Base-by-base conservation (phyloP, 2,888 invertebrate species). In the Galerucella nymphaeae region DNA sequence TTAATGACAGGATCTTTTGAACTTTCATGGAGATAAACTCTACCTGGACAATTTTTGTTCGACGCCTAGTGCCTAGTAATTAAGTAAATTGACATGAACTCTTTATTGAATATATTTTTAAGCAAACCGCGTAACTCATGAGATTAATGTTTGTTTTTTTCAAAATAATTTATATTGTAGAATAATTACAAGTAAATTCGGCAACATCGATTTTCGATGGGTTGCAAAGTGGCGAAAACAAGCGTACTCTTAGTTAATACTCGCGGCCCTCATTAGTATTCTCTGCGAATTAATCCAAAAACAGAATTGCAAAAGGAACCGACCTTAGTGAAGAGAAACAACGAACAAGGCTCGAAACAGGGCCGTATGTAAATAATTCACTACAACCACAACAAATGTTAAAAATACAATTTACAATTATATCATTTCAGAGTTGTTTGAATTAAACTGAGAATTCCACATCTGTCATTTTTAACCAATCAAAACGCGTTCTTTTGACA, bases 211-310 rank as follows among this genome's bases (percentile, higher is more conserved):
- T 13, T 66, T 30, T 30, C 18, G 66, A 50, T 78, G 74, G 75
- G 79, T 78, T 76, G 69, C 77, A 77, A 83, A 83, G 83, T 84
- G 84, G 83, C 83, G 84, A 83, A 84, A 85, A 84, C 84, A 85
- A 83, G 83, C 82, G 82, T 84, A 84, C 83, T 82, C 83, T 85
- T 84, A 84, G 84, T 84, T 84, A 84, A 84, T 85, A 84, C 83
- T 80, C 82, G 80, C 82, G 80, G 81, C 75, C 79, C 84, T 86
- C 85, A 86, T 86, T 86, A 86, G 85, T 86, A 86, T 86, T 85
- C 86, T 83, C 81, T 78, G 83, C 83, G 85, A 85, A 86, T 86
- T 86, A 85, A 86, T 85, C 84, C 84, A 85, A 86, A 86, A 86
- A 86, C 84, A 84, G 85, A 82, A 82, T 82, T 80, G 83, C 82